A percentile compares a stretch with the other conserved stretches of the same genome.
Evolutionary conservation across 2,797 vertebrate species (phyloP).

Genomic region (Gymnocypris eckloni): DNA sequence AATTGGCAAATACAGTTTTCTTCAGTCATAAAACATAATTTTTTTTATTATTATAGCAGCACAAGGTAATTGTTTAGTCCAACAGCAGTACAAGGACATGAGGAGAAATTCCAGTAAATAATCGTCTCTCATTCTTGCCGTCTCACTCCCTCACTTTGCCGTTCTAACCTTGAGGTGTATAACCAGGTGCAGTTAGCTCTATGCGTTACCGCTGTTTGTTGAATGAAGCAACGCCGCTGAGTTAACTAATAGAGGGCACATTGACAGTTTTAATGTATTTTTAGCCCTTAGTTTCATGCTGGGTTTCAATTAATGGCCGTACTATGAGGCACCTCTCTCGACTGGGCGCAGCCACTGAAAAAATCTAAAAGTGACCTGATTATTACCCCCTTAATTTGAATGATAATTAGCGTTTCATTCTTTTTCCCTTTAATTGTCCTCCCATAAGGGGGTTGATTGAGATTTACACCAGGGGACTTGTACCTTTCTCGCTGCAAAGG

Average conservation of each 20-base stretch:
- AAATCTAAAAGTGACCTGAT: slow-evolving; percentile 66
- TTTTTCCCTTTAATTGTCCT: slow-evolving; percentile 76
- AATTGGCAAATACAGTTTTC: not conserved
- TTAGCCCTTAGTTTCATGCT: slow-evolving; percentile 67
- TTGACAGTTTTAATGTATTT: slow-evolving; percentile 60
- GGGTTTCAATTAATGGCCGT: slow-evolving; percentile 77
- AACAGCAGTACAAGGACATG: slow-evolving; percentile 18
- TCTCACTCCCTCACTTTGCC: not conserved
- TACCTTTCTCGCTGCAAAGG: not conserved
- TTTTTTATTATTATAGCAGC: not conserved
- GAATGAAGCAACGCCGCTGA: slow-evolving; percentile 30
- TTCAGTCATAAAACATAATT: not conserved
- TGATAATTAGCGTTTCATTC: slow-evolving; percentile 82
- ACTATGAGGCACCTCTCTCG: slow-evolving; percentile 67
- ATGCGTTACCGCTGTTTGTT: slow-evolving; percentile 20
- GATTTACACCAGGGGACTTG: slow-evolving; percentile 63
- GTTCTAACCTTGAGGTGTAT: slow-evolving; percentile 36
- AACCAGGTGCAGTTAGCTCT: slow-evolving; percentile 20
- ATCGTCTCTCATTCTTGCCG: not conserved
- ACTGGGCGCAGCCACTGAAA: slow-evolving; percentile 67
- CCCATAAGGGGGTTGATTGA: slow-evolving; percentile 77
- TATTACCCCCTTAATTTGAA: slow-evolving; percentile 81
- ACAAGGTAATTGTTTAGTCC: not conserved
- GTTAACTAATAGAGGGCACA: slow-evolving; percentile 50
- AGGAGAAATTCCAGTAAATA: not conserved